Evolutionary conservation across 2,797 vertebrate species (phyloP), one percentile per base, ranked within the genome.

Genomic region (Falco peregrinus): DNA sequence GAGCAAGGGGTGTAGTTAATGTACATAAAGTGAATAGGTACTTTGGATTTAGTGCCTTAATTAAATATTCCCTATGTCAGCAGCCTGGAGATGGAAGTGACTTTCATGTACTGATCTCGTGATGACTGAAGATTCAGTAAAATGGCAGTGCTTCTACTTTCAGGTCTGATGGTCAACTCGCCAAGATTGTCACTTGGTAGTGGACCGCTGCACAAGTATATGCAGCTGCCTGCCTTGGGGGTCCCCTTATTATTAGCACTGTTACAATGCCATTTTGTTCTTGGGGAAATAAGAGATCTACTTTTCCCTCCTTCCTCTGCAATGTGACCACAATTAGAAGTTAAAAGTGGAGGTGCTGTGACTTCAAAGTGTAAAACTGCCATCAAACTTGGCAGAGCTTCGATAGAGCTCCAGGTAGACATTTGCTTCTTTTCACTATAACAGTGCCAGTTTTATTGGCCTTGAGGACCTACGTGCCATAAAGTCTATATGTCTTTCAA

Each of bases 71-170:
- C 12, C 3, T 54, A 0, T 47, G 47, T 48, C 33, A 87, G 28
- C 51, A 79, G 21, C 63, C 63, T 91, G 56, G 68, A 85, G 74
- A 25, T 50, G 26, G 57, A 84, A 84, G 54, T 78, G 1, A 7
- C 56, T 94, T 93, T 91, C 26, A 20, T 33, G 20, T 81, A 22
- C 31, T 68, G 69, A n/a, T 94, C 53, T 93, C 50, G 11, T 0
- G 1, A 33, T 87, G 50, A 8, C 10, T 71, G 69, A 81, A 83
- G 84, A 78, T 64, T 53, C 65, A 70, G 48, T 70, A 63, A 77
- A 92, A 50, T 82, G 90, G 50, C 54, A 84, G 60, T 76, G 51
- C 68, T 95, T 68, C 60, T 92, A 5, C 76, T 93, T 92, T 76
- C 84, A 93, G 63, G 39, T 90, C 74, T 92, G 57, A 43, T 2